Evolutionary conservation across 2,888 invertebrate species (phyloP), one percentile per base, ranked within the genome.

Genomic region (Clivina fossor): DNA sequence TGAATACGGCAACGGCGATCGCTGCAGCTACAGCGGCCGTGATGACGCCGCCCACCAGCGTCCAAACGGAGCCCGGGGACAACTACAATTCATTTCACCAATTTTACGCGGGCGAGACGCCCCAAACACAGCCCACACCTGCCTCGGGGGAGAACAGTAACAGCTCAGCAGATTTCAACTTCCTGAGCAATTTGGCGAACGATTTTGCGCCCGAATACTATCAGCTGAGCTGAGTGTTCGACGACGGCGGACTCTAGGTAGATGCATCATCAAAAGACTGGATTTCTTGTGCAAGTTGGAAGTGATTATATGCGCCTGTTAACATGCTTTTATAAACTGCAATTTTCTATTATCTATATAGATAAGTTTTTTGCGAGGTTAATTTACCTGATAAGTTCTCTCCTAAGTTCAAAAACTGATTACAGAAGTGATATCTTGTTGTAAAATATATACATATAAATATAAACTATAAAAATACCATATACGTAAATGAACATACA

Each of bases 121-220:
- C 67, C 56, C 69, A 68, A 58, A 64, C 63, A 22, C 65, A 68
- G 50, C 59, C 68, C 61, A 66, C 72, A 33, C 69, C 75, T 32
- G 71, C 72, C 8, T 72, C 81, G 16, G 84, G 87, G 43, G 90
- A 91, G 66, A 90, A 90, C 74, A 90, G 90, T 65, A 92, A 91
- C 72, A 90, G 90, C 71, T 92, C 92, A n/a, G 91, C 93, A 22
- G 93, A 93, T 74, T 93, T 93, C 75, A 93, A 93, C 74, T 94
- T 94, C 73, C 80, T 94, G 60, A 91, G 92, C 75, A 93, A 90
- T 72, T 78, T 93, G 69, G 91, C 93, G 61, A 93, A 92, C 72
- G 93, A 93, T 72, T 93, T 93, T 72, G 90, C 90, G 15, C 93
- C 93, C 5, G 93, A 94, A 74, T 93, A 93, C 73, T 93, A 93